Evolutionary conservation across 2,113 vertebrate species (phyloP).

Genomic region (Bubo bubo): DNA sequence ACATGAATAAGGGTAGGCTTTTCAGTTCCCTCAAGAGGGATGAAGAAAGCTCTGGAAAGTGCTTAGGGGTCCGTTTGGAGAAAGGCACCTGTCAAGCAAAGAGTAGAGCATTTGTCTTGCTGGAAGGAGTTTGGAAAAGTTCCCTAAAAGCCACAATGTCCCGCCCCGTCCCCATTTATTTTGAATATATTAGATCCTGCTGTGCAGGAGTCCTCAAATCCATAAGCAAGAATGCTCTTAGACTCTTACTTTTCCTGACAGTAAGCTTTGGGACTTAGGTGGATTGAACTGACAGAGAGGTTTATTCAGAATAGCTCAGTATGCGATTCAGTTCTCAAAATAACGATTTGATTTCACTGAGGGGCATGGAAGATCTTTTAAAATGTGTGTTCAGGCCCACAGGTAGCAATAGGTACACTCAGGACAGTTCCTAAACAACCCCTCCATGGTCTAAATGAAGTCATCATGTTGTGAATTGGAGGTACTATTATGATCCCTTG

Average conservation of each 20-base stretch:
- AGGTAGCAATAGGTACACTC: neutral
- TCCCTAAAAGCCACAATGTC: neutral
- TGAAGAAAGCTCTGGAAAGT: neutral
- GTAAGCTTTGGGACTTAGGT: neutral
- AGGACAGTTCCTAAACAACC: neutral
- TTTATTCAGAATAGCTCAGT: slow-evolving; percentile 19
- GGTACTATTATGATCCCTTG: neutral
- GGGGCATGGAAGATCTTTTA: neutral
- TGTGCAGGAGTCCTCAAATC: neutral
- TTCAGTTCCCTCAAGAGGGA: neutral
- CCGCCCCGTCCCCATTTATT: neutral
- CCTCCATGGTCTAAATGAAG: neutral
- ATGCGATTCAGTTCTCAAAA: neutral
- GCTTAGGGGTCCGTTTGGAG: neutral
- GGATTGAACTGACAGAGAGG: neutral
- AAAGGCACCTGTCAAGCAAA: neutral
- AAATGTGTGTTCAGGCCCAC: neutral
- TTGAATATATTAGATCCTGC: slow-evolving; percentile 4
- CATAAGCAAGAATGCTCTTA: neutral
- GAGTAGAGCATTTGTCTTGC: neutral
- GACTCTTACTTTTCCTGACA: neutral
- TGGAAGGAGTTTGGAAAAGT: neutral
- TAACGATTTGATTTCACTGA: slow-evolving; percentile 32
- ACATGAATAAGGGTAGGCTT: neutral
- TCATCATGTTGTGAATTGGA: neutral